Percentiles rank a stretch among this genome's conserved stretches.
These are phyloP conservation scores for Melanophora roralis DNA, from an alignment of 2,888 invertebrate genomes.

Conservation along the genomic window DNA sequence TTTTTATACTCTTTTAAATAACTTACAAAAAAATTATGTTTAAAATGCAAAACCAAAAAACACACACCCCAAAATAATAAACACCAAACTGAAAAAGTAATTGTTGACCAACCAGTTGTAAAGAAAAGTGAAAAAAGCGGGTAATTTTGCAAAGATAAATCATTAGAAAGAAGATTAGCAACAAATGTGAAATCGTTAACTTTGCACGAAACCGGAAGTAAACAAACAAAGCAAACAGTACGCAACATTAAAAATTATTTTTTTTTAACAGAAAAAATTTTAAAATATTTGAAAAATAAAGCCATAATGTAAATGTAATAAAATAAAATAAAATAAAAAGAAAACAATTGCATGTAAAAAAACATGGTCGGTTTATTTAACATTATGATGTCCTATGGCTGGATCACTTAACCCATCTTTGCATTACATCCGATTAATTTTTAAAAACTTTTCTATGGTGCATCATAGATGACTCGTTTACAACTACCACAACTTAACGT, in stretches of 20 bases:
- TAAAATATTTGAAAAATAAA: neutral
- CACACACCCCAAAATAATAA: conserved; percentile 1
- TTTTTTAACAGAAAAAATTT: conserved; percentile 3
- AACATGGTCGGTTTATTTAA: too few species aligned
- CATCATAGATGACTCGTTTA: too few species aligned
- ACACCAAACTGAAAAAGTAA: conserved; percentile 20
- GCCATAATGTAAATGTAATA: too few species aligned
- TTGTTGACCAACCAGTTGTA: conserved; percentile 41
- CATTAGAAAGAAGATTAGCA: conserved; percentile 16
- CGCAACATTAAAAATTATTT: conserved; percentile 21
- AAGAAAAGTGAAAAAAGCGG: conserved; percentile 51
- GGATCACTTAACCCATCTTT: too few species aligned
- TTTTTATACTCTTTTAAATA: conserved; percentile 4
- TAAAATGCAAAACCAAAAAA: neutral
- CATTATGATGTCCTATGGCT: too few species aligned
- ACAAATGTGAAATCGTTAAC: neutral
- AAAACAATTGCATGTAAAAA: neutral
- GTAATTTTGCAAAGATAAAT: conserved; percentile 15
- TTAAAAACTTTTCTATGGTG: too few species aligned
- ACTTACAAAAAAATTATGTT: neutral
- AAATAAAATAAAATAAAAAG: conserved; percentile 7
- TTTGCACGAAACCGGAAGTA: conserved; percentile 46
- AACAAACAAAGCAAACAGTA: conserved; percentile 27
- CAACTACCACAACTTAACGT: too few species aligned
- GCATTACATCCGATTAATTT: too few species aligned